These are phyloP conservation scores for Bucorvus abyssinicus DNA, from an alignment of 2,797 vertebrate genomes.

Conservation along the genomic window DNA sequence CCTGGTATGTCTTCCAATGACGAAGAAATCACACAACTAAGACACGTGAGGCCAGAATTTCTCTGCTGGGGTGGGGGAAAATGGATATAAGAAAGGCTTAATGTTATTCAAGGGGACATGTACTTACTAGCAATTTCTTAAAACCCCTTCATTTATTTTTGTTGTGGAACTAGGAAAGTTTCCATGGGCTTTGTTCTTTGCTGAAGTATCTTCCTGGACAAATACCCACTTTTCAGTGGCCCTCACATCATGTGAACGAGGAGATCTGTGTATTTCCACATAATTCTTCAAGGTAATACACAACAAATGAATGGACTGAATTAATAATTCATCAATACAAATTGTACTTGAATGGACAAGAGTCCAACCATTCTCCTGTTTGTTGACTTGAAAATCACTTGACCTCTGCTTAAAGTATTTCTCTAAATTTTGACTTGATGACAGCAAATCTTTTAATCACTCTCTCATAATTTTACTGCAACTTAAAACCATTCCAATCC, in stretches of 20 bases:
- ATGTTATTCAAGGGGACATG: not conserved
- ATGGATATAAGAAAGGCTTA: not conserved
- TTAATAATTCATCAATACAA: constrained; percentile 2
- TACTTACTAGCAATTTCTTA: not conserved
- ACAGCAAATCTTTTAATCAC: constrained; percentile 32
- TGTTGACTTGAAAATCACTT: not conserved
- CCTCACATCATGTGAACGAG: not conserved
- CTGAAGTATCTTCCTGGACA: not conserved
- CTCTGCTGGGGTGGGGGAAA: not conserved
- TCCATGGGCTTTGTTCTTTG: not conserved
- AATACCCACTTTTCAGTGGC: not conserved
- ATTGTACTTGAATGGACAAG: not conserved
- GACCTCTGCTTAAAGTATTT: not conserved
- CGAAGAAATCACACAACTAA: not conserved
- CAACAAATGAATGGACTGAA: not conserved
- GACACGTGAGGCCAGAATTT: not conserved
- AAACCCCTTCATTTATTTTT: not conserved
- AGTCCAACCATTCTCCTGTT: not conserved
- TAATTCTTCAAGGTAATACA: not conserved
- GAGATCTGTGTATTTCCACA: not conserved
- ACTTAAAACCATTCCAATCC: not conserved
- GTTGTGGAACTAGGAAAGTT: not conserved
- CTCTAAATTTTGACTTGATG: not conserved
- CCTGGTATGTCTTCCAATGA: fast-evolving
- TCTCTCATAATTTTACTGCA: not conserved